Evolutionary conservation across 2,888 invertebrate genomes (phyloP), one percentile per base, ranked within the genome.

Genomic region (Ophion ventricosus): DNA sequence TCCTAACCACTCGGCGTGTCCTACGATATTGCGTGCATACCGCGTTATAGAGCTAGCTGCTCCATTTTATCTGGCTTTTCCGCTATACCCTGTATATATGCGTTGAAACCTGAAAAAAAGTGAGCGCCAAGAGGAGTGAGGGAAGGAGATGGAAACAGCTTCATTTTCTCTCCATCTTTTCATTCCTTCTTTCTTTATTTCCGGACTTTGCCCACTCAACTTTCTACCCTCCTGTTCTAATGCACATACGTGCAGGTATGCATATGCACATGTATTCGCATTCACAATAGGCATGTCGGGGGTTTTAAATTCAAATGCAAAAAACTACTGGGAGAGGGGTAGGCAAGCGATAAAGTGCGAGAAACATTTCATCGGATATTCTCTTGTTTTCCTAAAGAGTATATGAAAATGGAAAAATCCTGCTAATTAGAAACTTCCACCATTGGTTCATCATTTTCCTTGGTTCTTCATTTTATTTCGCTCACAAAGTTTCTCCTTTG

Each of bases 11-110:
- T 73, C 83, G 69, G 74, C 67, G 61, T 25, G 56, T 69, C 56
- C 43, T 77, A 49, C 64, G 77, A 81, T 84, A 84, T 84, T 84
- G 84, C 80, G 80, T 75, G 75, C 66, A 70, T 56, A 78, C 73
- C 23, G 77, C 63, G 84, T 66, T 78, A 67, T 26, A 73, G 73
- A 56, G 40, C 26, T 64, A 35, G 4, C 66, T 54, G 20, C 61
- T 29, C 40, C 25, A 17, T 70, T 69, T 23, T 56, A 64, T 63
- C 70, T 63, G 56, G 23, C 23, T 63, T 79, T 56, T 75, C 61
- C 35, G 23, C 14, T 11, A n/a, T 23, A 54, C 26, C 59, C 35
- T 40, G 4, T 17, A 17, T 17, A 17, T 26, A 20, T 25, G n/a
- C 29, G 56, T 17, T 75, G 56, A 25, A 59, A 66, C 43, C 59